These are phyloP conservation scores for Melanerpes aurifrons DNA, from an alignment of 2,113 vertebrate genomes.

Conservation along the genomic window DNA sequence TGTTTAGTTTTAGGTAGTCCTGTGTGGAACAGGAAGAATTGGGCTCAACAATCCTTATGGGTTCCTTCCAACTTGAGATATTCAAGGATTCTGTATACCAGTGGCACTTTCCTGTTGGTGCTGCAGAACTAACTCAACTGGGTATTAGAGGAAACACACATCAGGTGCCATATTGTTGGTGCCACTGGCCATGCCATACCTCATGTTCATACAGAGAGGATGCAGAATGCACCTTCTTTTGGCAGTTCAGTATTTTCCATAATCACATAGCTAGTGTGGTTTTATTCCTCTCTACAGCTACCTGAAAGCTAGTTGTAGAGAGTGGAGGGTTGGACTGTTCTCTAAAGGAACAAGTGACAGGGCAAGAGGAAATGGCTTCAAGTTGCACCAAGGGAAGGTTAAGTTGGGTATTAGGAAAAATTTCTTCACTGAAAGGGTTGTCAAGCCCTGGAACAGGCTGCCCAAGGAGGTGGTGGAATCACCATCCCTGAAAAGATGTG, in stretches of 20 bases:
- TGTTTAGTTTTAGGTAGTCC: background rate
- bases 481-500: too few species aligned
- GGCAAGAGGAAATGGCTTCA: too few species aligned
- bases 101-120: fast-evolving
- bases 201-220: background rate
- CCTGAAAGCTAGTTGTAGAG: too few species aligned
- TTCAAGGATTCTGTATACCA: background rate
- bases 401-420: too few species aligned
- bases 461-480: too few species aligned
- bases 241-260: background rate
- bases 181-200: background rate
- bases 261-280: background rate
- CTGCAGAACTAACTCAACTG: background rate
- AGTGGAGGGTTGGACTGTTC: too few species aligned
- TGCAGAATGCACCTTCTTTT: background rate
- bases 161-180: background rate
- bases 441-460: too few species aligned
- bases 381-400: too few species aligned
- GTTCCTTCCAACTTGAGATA: background rate
- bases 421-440: too few species aligned
- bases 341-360: too few species aligned
- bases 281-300: background rate
- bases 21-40: background rate
- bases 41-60: background rate
- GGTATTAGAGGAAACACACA: background rate